These are phyloP conservation scores for Burhinus bistriatus DNA, from an alignment of 2,113 vertebrate genomes.

Conservation along the genomic window DNA sequence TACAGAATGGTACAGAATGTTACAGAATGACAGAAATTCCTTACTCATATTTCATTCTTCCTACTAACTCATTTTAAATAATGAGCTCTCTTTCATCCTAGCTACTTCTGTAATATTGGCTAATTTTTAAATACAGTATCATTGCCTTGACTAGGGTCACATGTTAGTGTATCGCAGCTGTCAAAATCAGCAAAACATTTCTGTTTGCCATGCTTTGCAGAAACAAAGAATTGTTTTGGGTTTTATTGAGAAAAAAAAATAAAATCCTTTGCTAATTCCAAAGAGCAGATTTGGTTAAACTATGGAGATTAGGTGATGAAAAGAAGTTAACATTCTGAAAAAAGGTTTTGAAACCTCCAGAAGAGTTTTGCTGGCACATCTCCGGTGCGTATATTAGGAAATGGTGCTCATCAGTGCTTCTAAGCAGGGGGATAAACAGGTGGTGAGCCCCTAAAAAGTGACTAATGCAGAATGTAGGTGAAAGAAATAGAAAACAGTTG, in stretches of 20 bases:
- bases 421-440: not conserved
- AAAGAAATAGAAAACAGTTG: not conserved
- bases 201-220: not conserved
- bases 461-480: fast-evolving
- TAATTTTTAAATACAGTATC: not conserved
- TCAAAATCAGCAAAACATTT: not conserved
- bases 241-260: not conserved
- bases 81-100: not conserved
- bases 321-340: not conserved
- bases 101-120: not conserved
- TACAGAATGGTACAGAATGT: not conserved
- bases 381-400: not conserved
- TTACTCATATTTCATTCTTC: not conserved
- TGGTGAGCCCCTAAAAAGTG: not conserved
- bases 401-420: not conserved
- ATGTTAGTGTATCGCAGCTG: not conserved
- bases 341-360: not conserved
- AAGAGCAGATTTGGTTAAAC: not conserved
- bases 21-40: not conserved
- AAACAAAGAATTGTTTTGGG: not conserved
- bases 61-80: not conserved
- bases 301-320: not conserved
- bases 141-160: not conserved
- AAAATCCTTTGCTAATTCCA: not conserved
- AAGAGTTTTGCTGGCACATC: not conserved